These are phyloP conservation scores for Catamblyrhynchus diadema DNA, from an alignment of 2,797 vertebrate species.

Conservation along the genomic window DNA sequence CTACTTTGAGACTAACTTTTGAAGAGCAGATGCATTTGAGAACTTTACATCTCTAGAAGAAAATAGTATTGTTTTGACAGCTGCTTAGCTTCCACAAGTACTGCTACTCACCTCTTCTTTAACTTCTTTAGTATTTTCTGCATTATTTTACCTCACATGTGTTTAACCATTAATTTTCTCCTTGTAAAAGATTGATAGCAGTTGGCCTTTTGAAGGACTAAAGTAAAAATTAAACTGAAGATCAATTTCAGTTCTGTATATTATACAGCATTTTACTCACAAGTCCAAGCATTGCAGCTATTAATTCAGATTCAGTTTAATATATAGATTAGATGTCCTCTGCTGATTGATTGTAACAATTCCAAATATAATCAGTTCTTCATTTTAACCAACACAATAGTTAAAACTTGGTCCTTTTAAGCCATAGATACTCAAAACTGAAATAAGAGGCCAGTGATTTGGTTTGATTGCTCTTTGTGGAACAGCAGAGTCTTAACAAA, in stretches of 20 bases:
- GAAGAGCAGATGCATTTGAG: constrained; percentile 9
- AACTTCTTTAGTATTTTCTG: neutral
- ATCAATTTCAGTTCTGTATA: neutral
- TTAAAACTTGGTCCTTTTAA: neutral
- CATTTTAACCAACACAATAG: neutral
- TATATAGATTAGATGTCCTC: neutral
- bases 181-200: neutral
- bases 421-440: neutral
- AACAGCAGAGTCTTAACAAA: neutral
- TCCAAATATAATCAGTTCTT: neutral
- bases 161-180: neutral
- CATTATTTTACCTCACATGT: neutral
- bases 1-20: neutral
- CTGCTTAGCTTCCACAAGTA: neutral
- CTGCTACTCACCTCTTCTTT: neutral
- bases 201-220: neutral
- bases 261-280: neutral
- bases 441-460: neutral
- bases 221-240: neutral
- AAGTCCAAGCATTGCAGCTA: neutral
- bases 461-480: neutral
- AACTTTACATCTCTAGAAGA: neutral
- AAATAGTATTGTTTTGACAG: neutral
- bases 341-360: neutral
- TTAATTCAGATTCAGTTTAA: neutral